A percentile compares a stretch with the other conserved stretches of the same genome.
These are phyloP conservation scores for Pheosia tremula DNA, from an alignment of 2,888 invertebrate genomes.

Conservation along the genomic window DNA sequence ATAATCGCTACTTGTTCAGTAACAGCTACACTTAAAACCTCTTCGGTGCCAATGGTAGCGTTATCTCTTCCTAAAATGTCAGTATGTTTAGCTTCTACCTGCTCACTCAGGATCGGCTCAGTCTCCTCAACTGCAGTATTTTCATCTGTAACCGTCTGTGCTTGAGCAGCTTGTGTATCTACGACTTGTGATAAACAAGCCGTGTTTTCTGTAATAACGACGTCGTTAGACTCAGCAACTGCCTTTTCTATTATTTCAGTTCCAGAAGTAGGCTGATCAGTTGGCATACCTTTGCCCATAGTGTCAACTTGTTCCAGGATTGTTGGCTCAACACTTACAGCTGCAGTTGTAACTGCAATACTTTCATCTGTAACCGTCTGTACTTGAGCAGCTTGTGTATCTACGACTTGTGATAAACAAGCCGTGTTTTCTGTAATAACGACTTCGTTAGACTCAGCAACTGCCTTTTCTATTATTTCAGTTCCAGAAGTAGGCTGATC, in stretches of 20 bases:
- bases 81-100: conserved; percentile 9
- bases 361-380: neutral
- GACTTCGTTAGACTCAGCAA: conserved; percentile 15
- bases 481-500: conserved; percentile 14
- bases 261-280: conserved; percentile 13
- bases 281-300: conserved; percentile 6
- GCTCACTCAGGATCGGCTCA: conserved; percentile 13
- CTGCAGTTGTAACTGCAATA: too few species aligned
- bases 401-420: conserved; percentile 1
- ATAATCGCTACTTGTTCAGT: conserved; percentile 10
- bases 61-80: conserved; percentile 11
- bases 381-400: neutral
- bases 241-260: conserved; percentile 18
- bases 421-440: conserved; percentile 10
- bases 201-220: conserved; percentile 11
- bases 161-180: neutral
- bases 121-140: conserved; percentile 11
- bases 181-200: conserved; percentile 3
- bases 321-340: conserved; percentile 16
- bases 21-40: conserved; percentile 1
- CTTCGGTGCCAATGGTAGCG: conserved; percentile 2
- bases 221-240: conserved; percentile 14
- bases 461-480: conserved; percentile 16
- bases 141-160: neutral
- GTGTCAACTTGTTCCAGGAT: conserved; percentile 22